These are phyloP conservation scores for Agonopterix arenella DNA, from an alignment of 2,888 invertebrate genomes.

Conservation along the genomic window DNA sequence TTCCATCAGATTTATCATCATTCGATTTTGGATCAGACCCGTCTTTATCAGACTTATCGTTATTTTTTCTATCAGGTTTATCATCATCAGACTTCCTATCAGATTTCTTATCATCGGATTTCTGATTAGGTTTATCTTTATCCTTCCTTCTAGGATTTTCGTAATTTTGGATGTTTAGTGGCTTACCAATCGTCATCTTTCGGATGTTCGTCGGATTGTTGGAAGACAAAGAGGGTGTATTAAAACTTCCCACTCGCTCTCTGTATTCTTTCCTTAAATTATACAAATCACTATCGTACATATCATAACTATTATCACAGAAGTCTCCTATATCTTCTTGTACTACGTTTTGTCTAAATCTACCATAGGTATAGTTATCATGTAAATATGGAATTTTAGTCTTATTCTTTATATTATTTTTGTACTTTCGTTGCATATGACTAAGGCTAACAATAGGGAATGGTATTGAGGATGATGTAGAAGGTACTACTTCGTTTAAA, in stretches of 20 bases:
- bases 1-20: too few relatives aligned
- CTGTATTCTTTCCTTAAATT: slow-evolving; percentile 18
- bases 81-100: background rate
- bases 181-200: slow-evolving; percentile 42
- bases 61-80: too few relatives aligned
- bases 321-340: too few relatives aligned
- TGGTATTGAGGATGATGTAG: too few relatives aligned
- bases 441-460: background rate
- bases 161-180: slow-evolving; percentile 5
- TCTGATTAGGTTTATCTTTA: background rate
- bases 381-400: too few relatives aligned
- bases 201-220: slow-evolving; percentile 48
- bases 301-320: background rate
- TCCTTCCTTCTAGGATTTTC: too few relatives aligned
- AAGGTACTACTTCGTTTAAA: too few relatives aligned
- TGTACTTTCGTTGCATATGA: background rate
- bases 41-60: too few relatives aligned
- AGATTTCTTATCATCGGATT: background rate
- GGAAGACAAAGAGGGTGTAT: slow-evolving; percentile 25
- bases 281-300: background rate
- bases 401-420: too few relatives aligned
- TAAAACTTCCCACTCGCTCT: slow-evolving; percentile 31
- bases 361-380: too few relatives aligned
- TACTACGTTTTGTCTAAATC: too few relatives aligned
- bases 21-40: too few relatives aligned